phyloP scores from a whole-genome alignment of 2,888 invertebrate species.

The Laspeyria flexula region DNA sequence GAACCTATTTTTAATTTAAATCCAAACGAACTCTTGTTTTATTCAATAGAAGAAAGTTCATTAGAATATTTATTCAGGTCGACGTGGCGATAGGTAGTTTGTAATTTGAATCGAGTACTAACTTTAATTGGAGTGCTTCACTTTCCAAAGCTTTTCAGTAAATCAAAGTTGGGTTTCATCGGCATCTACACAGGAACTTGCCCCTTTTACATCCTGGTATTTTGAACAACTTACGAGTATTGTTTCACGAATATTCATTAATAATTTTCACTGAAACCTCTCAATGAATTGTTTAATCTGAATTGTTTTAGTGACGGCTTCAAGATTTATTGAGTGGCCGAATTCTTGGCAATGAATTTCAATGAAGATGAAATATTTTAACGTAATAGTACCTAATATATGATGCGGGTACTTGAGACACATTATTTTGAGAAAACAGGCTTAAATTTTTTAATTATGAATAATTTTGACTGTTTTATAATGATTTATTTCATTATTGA shows the following conservation, averaged over 20 bases:
- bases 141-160: slow-evolving; percentile 11
- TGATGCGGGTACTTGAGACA: too few relatives aligned
- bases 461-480: too few relatives aligned
- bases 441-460: too few relatives aligned
- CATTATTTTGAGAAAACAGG: too few relatives aligned
- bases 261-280: slow-evolving; percentile 28
- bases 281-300: slow-evolving; percentile 34
- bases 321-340: slow-evolving; percentile 29
- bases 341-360: slow-evolving; percentile 26
- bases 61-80: slow-evolving; percentile 42
- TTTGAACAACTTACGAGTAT: slow-evolving; percentile 14
- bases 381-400: too few relatives aligned
- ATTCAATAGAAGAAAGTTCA: slow-evolving; percentile 31
- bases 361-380: not conserved
- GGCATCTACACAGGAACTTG: slow-evolving; percentile 10
- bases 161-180: slow-evolving; percentile 27
- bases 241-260: slow-evolving; percentile 29
- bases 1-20: too few relatives aligned
- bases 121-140: slow-evolving; percentile 34
- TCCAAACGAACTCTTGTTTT: slow-evolving; percentile 11
- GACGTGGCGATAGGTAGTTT: slow-evolving; percentile 28
- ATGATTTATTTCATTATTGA: too few relatives aligned
- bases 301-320: slow-evolving; percentile 16
- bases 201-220: slow-evolving; percentile 13
- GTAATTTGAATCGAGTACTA: slow-evolving; percentile 33